Conservation (phyloP, 2,888 invertebrate species). For the Drosophila putrida region DNA sequence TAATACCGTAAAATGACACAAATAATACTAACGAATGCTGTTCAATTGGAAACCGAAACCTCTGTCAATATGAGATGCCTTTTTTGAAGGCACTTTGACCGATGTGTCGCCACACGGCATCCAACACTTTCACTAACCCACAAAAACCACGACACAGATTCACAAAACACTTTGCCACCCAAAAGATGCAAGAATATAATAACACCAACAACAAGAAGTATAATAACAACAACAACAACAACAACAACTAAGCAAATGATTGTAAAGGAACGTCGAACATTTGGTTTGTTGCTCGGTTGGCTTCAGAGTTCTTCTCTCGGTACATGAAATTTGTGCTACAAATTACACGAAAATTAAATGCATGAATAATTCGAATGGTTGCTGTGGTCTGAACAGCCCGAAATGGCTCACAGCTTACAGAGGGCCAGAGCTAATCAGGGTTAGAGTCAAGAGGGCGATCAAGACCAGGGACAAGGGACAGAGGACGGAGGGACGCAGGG, state of each 20-base stretch:
- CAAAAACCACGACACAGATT: constrained; percentile 56
- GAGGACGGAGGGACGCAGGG: constrained; percentile 7
- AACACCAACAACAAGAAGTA: constrained; percentile 22
- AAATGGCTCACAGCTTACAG: constrained; percentile 39
- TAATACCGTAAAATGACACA: not conserved
- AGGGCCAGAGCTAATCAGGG: constrained; percentile 64
- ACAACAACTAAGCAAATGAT: constrained; percentile 52
- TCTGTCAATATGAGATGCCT: constrained; percentile 34
- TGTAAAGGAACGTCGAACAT: constrained; percentile 68
- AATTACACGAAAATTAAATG: constrained; percentile 80
- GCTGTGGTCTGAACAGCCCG: constrained; percentile 72
- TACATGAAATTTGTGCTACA: constrained; percentile 75
- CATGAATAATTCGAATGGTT: constrained; percentile 81
- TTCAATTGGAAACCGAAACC: constrained; percentile 29
- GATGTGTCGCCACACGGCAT: constrained; percentile 22
- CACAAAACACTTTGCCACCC: constrained; percentile 45
- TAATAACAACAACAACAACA: constrained; percentile 18
- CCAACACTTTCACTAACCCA: constrained; percentile 69
- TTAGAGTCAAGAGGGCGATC: not conserved
- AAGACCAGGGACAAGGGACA: not conserved
- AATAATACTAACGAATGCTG: not conserved
- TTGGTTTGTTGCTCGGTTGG: constrained; percentile 68
- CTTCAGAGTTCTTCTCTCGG: constrained; percentile 48
- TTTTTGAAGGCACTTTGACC: constrained; percentile 36
- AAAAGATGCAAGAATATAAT: constrained; percentile 22